Percentiles rank a stretch among this genome's conserved stretches.
Conservation (phyloP, 2,888 invertebrate species). For the Gortyna flavago region DNA sequence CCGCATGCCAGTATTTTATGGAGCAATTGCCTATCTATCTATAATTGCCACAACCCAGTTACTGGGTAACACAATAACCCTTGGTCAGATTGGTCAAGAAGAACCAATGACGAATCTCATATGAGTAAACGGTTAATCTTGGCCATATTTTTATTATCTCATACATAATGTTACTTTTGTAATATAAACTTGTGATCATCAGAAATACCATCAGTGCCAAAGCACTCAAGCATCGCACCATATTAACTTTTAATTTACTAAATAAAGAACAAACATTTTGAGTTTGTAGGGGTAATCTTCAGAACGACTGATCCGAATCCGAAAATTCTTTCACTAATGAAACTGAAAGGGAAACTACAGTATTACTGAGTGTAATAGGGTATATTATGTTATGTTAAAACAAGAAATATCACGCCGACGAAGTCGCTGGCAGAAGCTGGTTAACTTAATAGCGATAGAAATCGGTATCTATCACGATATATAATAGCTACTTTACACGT, state of each 20-base stretch:
- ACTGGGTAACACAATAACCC: neutral
- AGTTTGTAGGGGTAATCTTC: no score
- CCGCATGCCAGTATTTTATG: no score
- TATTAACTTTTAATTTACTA: neutral
- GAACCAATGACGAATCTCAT: neutral
- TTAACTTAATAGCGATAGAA: slow-evolving; percentile 16
- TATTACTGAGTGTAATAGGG: neutral
- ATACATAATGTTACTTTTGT: neutral
- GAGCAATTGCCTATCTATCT: no score
- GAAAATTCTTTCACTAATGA: neutral
- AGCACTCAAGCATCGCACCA: neutral
- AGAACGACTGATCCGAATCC: no score
- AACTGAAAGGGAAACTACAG: neutral
- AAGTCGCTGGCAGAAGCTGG: no score
- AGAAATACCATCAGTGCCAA: slow-evolving; percentile 18
- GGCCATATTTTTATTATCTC: neutral
- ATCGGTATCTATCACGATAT: slow-evolving; percentile 50
- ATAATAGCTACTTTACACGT: slow-evolving; percentile 63
- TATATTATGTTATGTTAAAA: neutral
- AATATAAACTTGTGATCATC: slow-evolving; percentile 9
- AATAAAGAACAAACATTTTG: neutral
- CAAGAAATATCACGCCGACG: neutral
- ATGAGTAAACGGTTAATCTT: neutral
- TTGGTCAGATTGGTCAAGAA: neutral
- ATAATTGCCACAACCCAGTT: neutral